Base-by-base conservation (phyloP, 1,140 invertebrate genomes). In the Ylistrum balloti region DNA sequence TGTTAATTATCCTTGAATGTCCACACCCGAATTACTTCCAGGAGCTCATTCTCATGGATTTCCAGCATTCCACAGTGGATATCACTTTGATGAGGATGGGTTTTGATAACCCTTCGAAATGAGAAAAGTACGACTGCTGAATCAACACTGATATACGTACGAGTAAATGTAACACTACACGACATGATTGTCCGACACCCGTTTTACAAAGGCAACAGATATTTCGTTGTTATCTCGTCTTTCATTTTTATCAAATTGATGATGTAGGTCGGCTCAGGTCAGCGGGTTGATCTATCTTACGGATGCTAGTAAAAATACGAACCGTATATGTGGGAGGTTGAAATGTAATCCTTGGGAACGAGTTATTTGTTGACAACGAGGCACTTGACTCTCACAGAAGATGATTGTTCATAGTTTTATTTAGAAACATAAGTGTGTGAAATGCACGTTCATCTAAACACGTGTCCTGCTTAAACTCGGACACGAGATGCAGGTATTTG, bases 221-320 rank as follows among this genome's bases (percentile, higher is more conserved):
- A 74, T 74, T n/a, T n/a, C 56, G 28, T 74, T 74, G 56, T 28
- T 74, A 74, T 74, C 56, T 74, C 56, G 56, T 28, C n/a, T 74
- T 74, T 74, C 56, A 5, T n/a, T 74, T 74, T 74, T 74, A 74
- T 74, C 56, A 28, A 74, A 74, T 74, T 74, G 56, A 74, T 74
- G 56, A 74, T 74, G 56, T 74, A 74, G 56, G 56, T 74, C 56
- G 3, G n/a, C 5, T 28, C 0, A 28, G 56, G 56, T 74, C 56
- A 74, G 1, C 13, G 56, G 17, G 56, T 74, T 74, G 56, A 74
- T n/a, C 56, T 74, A 74, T 74, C 56, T 48, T 74, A 74, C 3
- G 56, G 15, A 74, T n/a, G 22, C 5, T 74, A 28, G 56, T 74
- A 74, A 74, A n/a, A 74, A 28, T 28, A 74, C 22, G 13, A 28